Evolutionary conservation across 1,140 invertebrate genomes (phyloP), one percentile per base, ranked within the genome.

Genomic region (Babylonia areolata): DNA sequence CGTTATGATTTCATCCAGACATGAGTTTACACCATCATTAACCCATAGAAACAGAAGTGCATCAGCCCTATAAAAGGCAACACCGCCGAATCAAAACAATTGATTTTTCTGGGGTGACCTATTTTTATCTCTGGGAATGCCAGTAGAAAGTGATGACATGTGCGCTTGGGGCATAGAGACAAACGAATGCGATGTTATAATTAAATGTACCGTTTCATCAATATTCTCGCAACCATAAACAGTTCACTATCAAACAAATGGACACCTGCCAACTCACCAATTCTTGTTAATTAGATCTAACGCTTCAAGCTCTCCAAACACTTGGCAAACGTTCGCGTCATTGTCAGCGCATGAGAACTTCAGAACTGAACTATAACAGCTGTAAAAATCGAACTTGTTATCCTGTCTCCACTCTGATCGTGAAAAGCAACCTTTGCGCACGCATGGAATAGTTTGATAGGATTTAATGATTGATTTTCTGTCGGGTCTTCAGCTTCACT

Each of bases 11-110:
- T 64, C 28, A 64, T n/a, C 28, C 28, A n/a, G 58, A 64, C 58
- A 64, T 64, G 58, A 5, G 20, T 64, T 20, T 20, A 77, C 37
- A 40, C 75, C 20, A 77, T 28, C 35, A 23, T 39, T 28, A 37
- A 77, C 75, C 75, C 75, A 77, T 77, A 37, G 75, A 77, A 77
- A 77, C 75, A 77, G 75, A 77, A 77, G 17, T 77, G 75, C 75
- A 77, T 77, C 75, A 77, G 75, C 75, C 28, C 75, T 77, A 77
- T 77, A 77, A 77, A 77, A 12, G 35, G 75, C 35, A 77, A 77
- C 75, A 77, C 75, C 15, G 39, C 75, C 20, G 75, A 77, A 77
- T 40, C 75, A 77, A 77, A 77, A 40, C 75, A 39, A 77, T 77
- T 77, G 75, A 77, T 77, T 77, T 77, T 73, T 73, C 71, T 77